Evolutionary conservation across 2,797 vertebrate species (phyloP).

Genomic region (Delichon dasypus): DNA sequence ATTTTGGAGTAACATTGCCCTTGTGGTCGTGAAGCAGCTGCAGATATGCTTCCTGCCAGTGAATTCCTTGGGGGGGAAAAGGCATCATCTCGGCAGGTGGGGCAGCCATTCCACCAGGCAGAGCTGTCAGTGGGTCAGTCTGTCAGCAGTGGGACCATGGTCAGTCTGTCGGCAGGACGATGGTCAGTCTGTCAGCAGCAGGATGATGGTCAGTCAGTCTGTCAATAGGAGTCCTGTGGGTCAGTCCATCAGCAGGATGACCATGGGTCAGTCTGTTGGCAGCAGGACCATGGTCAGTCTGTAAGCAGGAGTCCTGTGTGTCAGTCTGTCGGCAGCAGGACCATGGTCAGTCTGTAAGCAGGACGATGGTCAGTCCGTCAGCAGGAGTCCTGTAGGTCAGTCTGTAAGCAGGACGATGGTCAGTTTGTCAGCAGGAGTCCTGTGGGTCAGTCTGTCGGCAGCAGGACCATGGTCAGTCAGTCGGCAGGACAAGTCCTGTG

Average conservation of each 20-base stretch:
- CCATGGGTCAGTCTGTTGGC: fast-evolving
- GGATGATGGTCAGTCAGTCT: background rate
- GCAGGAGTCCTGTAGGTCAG: background rate
- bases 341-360: background rate
- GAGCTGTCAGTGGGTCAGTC: fast-evolving
- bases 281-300: background rate
- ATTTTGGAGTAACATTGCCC: background rate
- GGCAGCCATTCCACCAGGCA: fast-evolving
- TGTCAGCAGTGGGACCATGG: fast-evolving
- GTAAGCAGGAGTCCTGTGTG: background rate
- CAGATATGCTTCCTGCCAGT: fast-evolving
- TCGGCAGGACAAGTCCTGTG: no score
- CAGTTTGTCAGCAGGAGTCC: no score
- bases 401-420: background rate
- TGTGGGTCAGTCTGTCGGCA: no score
- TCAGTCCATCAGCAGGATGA: background rate
- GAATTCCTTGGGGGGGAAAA: background rate
- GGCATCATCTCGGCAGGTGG: background rate
- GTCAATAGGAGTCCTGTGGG: fast-evolving
- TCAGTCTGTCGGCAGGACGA: background rate
- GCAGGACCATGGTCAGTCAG: background rate
- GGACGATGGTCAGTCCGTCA: background rate
- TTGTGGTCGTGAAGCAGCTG: fast-evolving
- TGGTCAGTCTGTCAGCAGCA: background rate
- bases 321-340: fast-evolving